Evolutionary conservation across 2,113 vertebrate genomes (phyloP).

Genomic region (Balaeniceps rex): DNA sequence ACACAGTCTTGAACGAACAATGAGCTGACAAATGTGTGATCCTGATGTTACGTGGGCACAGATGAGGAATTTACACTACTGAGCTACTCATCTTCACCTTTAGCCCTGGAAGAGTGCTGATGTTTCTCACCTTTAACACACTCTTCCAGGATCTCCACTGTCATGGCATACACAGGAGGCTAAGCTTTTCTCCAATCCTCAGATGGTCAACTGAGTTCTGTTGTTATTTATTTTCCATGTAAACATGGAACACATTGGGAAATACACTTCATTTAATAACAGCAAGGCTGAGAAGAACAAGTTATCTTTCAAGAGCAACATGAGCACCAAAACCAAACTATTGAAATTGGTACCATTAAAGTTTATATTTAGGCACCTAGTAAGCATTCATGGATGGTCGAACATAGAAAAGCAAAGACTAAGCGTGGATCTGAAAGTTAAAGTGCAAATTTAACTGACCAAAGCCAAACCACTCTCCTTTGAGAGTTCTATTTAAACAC

Average conservation of each 20-base stretch:
- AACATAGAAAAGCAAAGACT: background rate
- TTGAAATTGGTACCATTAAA: background rate
- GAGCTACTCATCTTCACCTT: background rate
- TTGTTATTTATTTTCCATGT: background rate
- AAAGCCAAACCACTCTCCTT: background rate
- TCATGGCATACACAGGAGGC: accelerated
- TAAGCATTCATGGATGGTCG: background rate
- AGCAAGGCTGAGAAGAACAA: background rate
- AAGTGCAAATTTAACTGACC: background rate
- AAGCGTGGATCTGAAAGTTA: background rate
- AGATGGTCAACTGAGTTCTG: background rate
- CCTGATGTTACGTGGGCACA: background rate
- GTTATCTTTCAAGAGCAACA: background rate
- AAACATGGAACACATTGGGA: background rate
- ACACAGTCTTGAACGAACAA: background rate
- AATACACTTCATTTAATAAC: background rate
- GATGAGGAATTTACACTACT: background rate
- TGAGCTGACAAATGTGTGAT: background rate
- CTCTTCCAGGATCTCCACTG: background rate
- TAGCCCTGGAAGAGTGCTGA: background rate
- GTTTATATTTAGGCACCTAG: background rate
- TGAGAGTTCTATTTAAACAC: background rate
- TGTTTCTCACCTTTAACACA: background rate
- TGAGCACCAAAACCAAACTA: background rate
- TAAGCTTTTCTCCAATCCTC: background rate